These are phyloP conservation scores for Whitmania pigra DNA, from an alignment of 1,140 invertebrate species.

Conservation along the genomic window DNA sequence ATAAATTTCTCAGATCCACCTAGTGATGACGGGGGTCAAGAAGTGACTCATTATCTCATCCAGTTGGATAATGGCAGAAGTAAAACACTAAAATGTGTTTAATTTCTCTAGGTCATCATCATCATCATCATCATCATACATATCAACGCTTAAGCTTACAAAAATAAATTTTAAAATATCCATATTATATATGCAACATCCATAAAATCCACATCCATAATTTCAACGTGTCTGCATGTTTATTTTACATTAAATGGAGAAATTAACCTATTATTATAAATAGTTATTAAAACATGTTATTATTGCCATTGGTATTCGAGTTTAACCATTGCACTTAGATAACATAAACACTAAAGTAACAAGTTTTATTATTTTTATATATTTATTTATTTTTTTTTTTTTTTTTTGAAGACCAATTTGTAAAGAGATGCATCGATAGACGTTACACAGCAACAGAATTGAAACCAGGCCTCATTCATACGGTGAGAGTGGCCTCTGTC, in stretches of 20 bases:
- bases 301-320: too few species aligned
- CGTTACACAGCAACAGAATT: constrained; percentile 65
- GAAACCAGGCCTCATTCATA: constrained; percentile 66
- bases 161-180: constrained; percentile 38
- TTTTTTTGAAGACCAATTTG: constrained; percentile 51
- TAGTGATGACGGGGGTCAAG: constrained; percentile 59
- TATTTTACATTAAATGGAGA: too few species aligned
- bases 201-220: too few species aligned
- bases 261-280: too few species aligned
- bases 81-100: constrained; percentile 25
- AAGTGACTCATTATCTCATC: constrained; percentile 60
- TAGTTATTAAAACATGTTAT: too few species aligned
- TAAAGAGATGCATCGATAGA: constrained; percentile 55
- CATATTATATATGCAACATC: too few species aligned
- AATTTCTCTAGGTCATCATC: too few species aligned
- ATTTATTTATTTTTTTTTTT: too few species aligned
- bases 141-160: too few species aligned
- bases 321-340: background rate
- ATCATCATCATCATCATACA: too few species aligned
- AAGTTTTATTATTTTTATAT: background rate
- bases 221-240: too few species aligned
- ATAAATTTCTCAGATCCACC: constrained; percentile 51
- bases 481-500: constrained; percentile 52
- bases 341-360: background rate
- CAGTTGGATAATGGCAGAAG: constrained; percentile 48